A percentile compares a stretch with the other conserved stretches of the same genome.
phyloP scores from a whole-genome alignment of 2,888 invertebrate genomes.

The Ernsta delagoae region DNA sequence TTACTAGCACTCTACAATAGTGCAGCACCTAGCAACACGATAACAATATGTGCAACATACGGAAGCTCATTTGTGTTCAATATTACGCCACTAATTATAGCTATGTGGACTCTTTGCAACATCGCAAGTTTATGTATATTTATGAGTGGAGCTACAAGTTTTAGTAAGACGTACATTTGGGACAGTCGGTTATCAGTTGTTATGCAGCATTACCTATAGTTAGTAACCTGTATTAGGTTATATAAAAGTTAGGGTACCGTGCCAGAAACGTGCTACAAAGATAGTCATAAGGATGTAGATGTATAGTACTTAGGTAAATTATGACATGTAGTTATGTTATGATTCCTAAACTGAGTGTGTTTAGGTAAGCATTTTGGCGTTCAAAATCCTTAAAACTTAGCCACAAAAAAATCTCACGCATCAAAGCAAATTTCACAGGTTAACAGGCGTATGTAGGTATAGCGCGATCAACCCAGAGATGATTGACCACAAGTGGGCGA shows the following conservation, averaged over 20 bases:
- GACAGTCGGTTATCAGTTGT: constrained; percentile 20
- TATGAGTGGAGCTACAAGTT: constrained; percentile 40
- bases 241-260: constrained; percentile 11
- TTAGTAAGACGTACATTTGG: constrained; percentile 37
- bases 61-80: constrained; percentile 1
- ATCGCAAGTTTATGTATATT: constrained; percentile 36
- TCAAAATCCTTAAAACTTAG: too few relatives aligned
- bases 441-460: too few relatives aligned
- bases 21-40: too few relatives aligned
- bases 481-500: too few relatives aligned
- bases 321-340: too few relatives aligned
- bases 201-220: constrained; percentile 21
- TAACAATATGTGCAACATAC: neutral
- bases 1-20: too few relatives aligned
- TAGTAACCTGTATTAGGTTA: constrained; percentile 10
- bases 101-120: constrained; percentile 2
- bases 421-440: too few relatives aligned
- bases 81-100: constrained; percentile 22
- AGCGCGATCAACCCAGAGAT: too few relatives aligned
- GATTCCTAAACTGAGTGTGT: too few relatives aligned
- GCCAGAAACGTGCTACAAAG: neutral
- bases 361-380: too few relatives aligned
- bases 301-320: too few relatives aligned
- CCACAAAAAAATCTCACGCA: too few relatives aligned
- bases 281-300: neutral